A percentile compares a stretch with the other conserved stretches of the same genome.
phyloP scores from a whole-genome alignment of 2,797 vertebrate species.

The Chloroceryle inda region DNA sequence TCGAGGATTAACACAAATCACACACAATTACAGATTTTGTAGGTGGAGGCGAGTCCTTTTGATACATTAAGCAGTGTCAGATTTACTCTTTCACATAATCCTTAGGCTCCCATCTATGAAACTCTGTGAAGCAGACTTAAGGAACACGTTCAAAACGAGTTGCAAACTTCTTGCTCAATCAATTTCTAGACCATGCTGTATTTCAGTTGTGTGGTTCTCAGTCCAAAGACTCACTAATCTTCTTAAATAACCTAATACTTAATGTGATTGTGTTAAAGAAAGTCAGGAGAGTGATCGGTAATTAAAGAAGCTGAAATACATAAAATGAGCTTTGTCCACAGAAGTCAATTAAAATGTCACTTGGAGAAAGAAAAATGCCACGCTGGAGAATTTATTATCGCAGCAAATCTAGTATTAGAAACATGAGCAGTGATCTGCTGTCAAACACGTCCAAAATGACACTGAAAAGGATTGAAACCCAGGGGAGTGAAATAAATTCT shows the following conservation, averaged over 20 bases:
- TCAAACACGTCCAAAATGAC: background rate
- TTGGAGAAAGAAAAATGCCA: background rate
- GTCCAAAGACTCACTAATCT: background rate
- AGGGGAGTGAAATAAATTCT: background rate
- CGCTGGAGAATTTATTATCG: background rate
- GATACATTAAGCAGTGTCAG: background rate
- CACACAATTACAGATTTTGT: background rate
- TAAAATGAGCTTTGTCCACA: background rate
- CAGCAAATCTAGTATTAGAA: background rate
- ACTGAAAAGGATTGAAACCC: background rate
- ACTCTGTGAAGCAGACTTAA: background rate
- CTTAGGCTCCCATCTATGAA: background rate
- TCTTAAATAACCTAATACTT: background rate
- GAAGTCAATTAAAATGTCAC: background rate
- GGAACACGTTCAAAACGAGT: rapidly evolving
- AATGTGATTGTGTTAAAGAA: background rate
- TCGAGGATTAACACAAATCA: constrained; percentile 7
- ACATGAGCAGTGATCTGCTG: background rate
- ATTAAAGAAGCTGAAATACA: background rate
- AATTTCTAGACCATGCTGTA: background rate
- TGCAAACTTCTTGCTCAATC: background rate
- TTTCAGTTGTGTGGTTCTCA: background rate
- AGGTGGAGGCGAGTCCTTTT: background rate
- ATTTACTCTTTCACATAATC: background rate
- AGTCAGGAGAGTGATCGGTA: background rate